phyloP scores from a whole-genome alignment of 2,888 invertebrate genomes.

The Pomacea canaliculata region DNA sequence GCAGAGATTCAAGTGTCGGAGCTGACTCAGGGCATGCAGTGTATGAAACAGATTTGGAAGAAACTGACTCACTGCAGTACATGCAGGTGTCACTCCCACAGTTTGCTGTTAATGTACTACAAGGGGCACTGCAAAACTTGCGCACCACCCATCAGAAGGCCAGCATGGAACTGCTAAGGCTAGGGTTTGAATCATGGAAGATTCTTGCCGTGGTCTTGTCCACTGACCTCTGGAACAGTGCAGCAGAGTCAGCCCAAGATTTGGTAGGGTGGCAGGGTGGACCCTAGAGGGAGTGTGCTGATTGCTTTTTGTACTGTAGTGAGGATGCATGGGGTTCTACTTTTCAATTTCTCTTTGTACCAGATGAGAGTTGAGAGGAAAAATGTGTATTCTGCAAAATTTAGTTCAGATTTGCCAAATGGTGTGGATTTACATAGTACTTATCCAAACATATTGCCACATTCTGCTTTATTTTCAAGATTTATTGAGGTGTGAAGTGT shows the following conservation, averaged over 20 bases:
- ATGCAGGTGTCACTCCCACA: conserved; percentile 65
- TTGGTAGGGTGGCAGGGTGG: conserved; percentile 42
- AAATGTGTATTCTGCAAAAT: not conserved
- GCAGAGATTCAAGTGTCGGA: conserved; percentile 45
- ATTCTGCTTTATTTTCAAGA: no score
- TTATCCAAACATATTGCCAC: no score
- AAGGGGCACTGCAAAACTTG: conserved; percentile 54
- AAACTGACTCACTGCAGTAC: conserved; percentile 57
- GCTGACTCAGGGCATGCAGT: conserved; percentile 31
- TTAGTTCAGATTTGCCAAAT: no score
- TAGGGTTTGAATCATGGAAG: conserved; percentile 49
- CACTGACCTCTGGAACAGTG: conserved; percentile 57
- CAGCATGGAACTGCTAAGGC: conserved; percentile 45
- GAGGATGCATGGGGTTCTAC: no score
- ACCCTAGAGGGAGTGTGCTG: not conserved
- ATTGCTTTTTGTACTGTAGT: no score
- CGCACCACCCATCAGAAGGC: conserved; percentile 46
- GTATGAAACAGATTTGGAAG: conserved; percentile 48
- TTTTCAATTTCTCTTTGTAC: no score
- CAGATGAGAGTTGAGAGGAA: not conserved
- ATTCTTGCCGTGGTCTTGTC: conserved; percentile 47
- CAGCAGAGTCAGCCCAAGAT: conserved; percentile 59
- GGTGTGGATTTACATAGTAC: not conserved
- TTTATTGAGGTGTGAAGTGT: no score
- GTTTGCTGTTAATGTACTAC: conserved; percentile 58